Evolutionary conservation across 2,797 vertebrate genomes (phyloP), one percentile per base, ranked within the genome.

Genomic region (Phrynocephalus guinanensis): DNA sequence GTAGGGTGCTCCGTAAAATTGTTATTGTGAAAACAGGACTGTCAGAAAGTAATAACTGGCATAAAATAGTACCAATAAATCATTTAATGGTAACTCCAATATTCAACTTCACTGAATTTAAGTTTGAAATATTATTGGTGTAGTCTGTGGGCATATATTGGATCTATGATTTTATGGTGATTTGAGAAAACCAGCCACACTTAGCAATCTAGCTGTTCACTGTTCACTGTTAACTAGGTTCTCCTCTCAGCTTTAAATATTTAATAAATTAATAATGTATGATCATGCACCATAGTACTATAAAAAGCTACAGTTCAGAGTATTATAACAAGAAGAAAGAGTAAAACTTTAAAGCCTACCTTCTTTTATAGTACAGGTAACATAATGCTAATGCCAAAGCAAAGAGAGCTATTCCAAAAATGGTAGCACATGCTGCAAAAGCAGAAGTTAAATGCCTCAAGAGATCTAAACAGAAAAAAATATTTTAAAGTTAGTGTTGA

Each of bases 281-380:
- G 30, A 71, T 60, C 26, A 63, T 76, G 50, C 13, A 75, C 66
- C n/a, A 56, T 3, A 56, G 6, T 56, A 18, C 1, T 26, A 8
- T 71, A 89, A 75, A 73, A 88, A 88, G 1, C 0, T n/a, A 83
- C 24, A 1, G 50, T 68, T 79, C 63, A 9, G 70, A 67, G 68
- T 81, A 77, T 90, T 72, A 85, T 85, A 75, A 90, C 48, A 91
- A 50, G 18, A 9, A 73, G 76, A 0, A 9, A 73, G 76, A 0
- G n/a, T 38, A 82, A 86, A 90, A 38, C 13, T 50, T 88, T 87
- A 90, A 91, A 77, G 2, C 92, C 81, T 95, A 87, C 95, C 78
- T 95, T 94, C 89, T 90, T 91, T 94, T 91, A 79, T 91, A 84
- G 92, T 94, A 93, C 86, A 96, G 87, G 84, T 93, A 89, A 78